Conservation (phyloP, 2,797 vertebrate genomes). For the Sparus aurata region DNA sequence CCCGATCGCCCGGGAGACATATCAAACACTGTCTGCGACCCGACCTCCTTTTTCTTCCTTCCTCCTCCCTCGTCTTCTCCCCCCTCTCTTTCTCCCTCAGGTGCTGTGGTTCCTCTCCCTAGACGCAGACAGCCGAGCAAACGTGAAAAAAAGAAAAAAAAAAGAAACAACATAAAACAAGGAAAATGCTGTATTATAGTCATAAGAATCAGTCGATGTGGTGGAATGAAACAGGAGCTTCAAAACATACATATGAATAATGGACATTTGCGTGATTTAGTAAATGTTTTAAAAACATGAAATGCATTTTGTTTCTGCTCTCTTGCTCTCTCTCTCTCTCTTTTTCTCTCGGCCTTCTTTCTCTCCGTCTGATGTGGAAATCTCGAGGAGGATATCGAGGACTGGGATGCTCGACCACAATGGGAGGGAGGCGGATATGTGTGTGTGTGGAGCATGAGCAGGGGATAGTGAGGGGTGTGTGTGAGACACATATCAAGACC, state of each 20-base stretch:
- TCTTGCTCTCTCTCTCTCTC: constrained; percentile 65
- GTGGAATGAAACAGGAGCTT: constrained; percentile 65
- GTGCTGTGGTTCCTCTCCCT: constrained; percentile 77
- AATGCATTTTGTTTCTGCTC: constrained; percentile 64
- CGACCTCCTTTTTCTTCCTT: constrained; percentile 43
- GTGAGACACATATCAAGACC: constrained; percentile 68
- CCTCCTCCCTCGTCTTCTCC: constrained; percentile 45
- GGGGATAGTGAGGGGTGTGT: constrained; percentile 25
- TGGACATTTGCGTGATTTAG: constrained; percentile 69
- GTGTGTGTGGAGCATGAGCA: constrained; percentile 4
- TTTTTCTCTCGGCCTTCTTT: constrained; percentile 57
- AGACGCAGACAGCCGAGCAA: constrained; percentile 72
- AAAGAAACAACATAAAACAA: constrained; percentile 43
- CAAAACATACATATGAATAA: constrained; percentile 55
- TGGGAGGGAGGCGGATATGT: constrained; percentile 31
- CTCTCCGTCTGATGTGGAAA: constrained; percentile 33
- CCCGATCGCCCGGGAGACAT: constrained; percentile 57
- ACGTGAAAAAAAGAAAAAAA: constrained; percentile 20
- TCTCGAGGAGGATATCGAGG: constrained; percentile 46
- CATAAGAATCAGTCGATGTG: constrained; percentile 61
- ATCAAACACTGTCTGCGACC: constrained; percentile 64
- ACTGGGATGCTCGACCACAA: constrained; percentile 44
- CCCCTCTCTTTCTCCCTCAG: constrained; percentile 68
- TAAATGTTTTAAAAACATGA: constrained; percentile 63
- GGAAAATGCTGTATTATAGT: constrained; percentile 75